phyloP scores from a whole-genome alignment of 2,797 vertebrate genomes.

The Trichosurus vulpecula region DNA sequence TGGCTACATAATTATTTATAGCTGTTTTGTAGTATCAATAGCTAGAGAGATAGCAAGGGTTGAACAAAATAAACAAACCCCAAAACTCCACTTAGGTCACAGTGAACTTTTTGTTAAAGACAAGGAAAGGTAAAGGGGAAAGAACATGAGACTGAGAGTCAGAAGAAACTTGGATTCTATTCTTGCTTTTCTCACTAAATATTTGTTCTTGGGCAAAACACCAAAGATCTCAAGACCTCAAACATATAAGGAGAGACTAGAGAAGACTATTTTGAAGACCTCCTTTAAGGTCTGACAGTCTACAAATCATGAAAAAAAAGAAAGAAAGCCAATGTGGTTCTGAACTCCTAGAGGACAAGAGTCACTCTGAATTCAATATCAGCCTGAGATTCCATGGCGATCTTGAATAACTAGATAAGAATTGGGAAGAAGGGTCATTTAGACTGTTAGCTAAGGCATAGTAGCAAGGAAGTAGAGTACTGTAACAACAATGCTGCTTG shows the following conservation, averaged over 20 bases:
- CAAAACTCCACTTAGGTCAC: not conserved
- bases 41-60: not conserved
- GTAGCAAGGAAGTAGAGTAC: not conserved
- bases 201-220: not conserved
- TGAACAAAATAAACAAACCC: not conserved
- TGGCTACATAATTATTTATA: not conserved
- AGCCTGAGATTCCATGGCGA: conserved; percentile 34
- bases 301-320: conserved; percentile 17
- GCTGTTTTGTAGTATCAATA: not conserved
- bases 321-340: not conserved
- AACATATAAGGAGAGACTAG: not conserved
- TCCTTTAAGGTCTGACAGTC: not conserved
- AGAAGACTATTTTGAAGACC: not conserved
- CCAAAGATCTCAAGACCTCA: not conserved
- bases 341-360: conserved; percentile 44
- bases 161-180: not conserved
- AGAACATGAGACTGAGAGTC: not conserved
- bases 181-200: not conserved
- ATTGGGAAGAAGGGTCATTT: not conserved
- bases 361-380: not conserved
- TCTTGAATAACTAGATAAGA: not conserved
- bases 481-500: too few relatives aligned
- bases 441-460: not conserved
- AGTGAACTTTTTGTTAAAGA: not conserved
- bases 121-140: not conserved